These are phyloP conservation scores for Limanda limanda DNA, from an alignment of 2,113 vertebrate species.

Conservation along the genomic window DNA sequence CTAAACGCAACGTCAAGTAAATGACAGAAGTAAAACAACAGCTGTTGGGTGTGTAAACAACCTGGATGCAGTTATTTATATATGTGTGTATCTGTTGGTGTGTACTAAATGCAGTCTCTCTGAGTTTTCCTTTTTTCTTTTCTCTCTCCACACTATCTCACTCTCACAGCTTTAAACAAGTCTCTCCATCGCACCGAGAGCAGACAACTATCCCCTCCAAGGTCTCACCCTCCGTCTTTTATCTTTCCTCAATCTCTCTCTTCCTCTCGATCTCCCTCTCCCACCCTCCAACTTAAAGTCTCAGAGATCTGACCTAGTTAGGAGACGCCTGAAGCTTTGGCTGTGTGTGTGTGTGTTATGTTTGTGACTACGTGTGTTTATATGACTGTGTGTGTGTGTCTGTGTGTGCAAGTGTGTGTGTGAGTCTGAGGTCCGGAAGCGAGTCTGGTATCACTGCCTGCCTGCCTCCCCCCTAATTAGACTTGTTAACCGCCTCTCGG, in stretches of 20 bases:
- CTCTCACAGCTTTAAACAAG: slow-evolving; percentile 46
- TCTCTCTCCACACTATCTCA: slow-evolving; percentile 39
- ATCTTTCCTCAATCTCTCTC: slow-evolving; percentile 65
- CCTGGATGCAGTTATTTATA: slow-evolving; percentile 53
- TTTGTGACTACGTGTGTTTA: slow-evolving; percentile 33
- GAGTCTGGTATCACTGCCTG: slow-evolving; percentile 68
- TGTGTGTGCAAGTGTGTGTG: slow-evolving; percentile 15
- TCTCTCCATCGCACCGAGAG: slow-evolving; percentile 51
- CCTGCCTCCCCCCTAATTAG: slow-evolving; percentile 73
- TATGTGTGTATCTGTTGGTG: neutral
- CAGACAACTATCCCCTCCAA: slow-evolving; percentile 58
- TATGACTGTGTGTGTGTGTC: slow-evolving; percentile 31
- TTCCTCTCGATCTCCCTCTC: slow-evolving; percentile 47
- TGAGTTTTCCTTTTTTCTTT: slow-evolving; percentile 16
- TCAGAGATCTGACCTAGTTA: slow-evolving; percentile 79
- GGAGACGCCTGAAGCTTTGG: slow-evolving; percentile 63
- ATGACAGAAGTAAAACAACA: slow-evolving; percentile 60
- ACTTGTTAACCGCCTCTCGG: slow-evolving; percentile 68
- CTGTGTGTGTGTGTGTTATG: slow-evolving; percentile 42
- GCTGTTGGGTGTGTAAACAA: slow-evolving; percentile 60
- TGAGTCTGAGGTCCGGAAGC: slow-evolving; percentile 57
- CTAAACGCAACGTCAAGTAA: slow-evolving; percentile 46
- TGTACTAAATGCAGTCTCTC: neutral
- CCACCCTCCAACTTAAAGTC: slow-evolving; percentile 64
- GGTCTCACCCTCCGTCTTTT: slow-evolving; percentile 59